Evolutionary conservation across 2,113 vertebrate species (phyloP).

Genomic region (Piprites chloris): DNA sequence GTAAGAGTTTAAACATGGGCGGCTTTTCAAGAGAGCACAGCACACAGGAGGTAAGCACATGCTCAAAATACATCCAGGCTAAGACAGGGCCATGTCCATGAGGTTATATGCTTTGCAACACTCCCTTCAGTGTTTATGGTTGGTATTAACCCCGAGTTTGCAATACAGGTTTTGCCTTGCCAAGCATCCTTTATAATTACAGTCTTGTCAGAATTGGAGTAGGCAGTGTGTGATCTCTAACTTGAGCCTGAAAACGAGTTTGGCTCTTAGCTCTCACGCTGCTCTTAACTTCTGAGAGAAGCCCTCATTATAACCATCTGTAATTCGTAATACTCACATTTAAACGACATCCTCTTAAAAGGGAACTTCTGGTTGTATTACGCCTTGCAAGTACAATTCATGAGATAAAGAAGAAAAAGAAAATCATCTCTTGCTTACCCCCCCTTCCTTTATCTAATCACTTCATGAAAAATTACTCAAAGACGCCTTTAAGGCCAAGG

Average conservation of each 20-base stretch:
- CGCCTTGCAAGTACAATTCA: neutral
- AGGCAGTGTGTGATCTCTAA: neutral
- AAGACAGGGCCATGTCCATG: neutral
- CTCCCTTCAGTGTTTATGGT: neutral
- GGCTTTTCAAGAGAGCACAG: neutral
- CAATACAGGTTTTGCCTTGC: neutral
- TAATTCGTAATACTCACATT: neutral
- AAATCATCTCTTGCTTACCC: neutral
- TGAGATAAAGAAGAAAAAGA: neutral
- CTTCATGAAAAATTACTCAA: conserved; percentile 34
- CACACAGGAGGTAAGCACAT: neutral
- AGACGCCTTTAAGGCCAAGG: conserved; percentile 12
- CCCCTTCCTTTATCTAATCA: neutral
- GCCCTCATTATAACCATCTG: neutral
- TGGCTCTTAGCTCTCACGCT: neutral
- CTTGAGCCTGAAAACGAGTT: neutral
- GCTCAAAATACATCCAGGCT: neutral
- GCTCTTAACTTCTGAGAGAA: neutral
- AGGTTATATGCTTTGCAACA: neutral
- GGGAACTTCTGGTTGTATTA: neutral
- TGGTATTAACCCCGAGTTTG: neutral
- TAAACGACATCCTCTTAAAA: neutral
- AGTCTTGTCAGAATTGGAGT: neutral
- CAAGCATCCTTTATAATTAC: neutral
- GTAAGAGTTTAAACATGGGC: neutral